These are phyloP conservation scores for Mus spretus DNA, from an alignment of 2,797 vertebrate genomes.

Conservation along the genomic window DNA sequence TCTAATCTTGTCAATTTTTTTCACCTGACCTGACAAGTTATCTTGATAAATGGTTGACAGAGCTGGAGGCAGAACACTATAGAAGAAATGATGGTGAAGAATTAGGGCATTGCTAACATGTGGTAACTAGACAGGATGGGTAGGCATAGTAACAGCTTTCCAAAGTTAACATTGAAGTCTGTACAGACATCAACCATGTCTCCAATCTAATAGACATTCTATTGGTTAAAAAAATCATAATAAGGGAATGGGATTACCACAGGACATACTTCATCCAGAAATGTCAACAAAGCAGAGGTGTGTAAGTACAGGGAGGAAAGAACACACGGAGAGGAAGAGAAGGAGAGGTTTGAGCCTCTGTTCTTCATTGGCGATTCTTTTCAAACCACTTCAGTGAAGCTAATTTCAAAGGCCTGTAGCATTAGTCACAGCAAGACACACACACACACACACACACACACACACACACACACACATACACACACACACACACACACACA, in stretches of 20 bases:
- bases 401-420: background rate
- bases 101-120: slow-evolving; percentile 2
- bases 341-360: background rate
- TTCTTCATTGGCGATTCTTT: background rate
- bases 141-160: background rate
- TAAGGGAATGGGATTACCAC: background rate
- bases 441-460: too few species aligned
- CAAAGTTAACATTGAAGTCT: slow-evolving; percentile 19
- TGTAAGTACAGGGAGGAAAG: background rate
- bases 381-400: background rate
- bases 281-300: background rate
- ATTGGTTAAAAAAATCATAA: slow-evolving; percentile 57
- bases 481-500: background rate
- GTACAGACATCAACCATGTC: background rate
- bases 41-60: slow-evolving; percentile 64
- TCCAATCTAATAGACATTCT: background rate
- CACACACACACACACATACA: too few species aligned
- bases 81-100: slow-evolving; percentile 4
- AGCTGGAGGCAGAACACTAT: slow-evolving; percentile 57
- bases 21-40: slow-evolving; percentile 66
- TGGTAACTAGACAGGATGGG: background rate
- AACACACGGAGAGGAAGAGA: background rate
- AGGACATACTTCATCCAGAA: slow-evolving; percentile 41
- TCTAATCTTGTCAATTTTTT: slow-evolving; percentile 61
- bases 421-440: slow-evolving; percentile 33